Conservation (phyloP, 2,113 vertebrate species). For the Neoarius graeffei region DNA sequence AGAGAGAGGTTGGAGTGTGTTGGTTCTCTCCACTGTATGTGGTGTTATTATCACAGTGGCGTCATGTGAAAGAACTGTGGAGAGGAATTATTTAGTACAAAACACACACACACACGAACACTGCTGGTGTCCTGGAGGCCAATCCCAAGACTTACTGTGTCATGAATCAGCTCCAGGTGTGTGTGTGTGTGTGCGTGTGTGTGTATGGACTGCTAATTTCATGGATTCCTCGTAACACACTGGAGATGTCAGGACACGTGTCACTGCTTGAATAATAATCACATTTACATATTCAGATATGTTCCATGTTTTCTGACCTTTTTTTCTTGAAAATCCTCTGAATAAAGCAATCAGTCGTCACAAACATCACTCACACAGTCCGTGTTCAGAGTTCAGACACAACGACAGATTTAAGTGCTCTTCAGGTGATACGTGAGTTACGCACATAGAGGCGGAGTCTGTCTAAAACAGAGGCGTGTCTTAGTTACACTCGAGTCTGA, state of each 20-base stretch:
- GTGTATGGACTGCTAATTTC: background rate
- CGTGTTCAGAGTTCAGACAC: background rate
- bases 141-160: background rate
- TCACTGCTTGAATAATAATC: background rate
- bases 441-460: background rate
- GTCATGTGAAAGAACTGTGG: conserved; percentile 4
- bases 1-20: background rate
- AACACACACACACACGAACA: conserved; percentile 8
- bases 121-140: background rate
- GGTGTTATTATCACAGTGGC: conserved; percentile 29
- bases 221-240: background rate
- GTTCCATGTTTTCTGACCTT: background rate
- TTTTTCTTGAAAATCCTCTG: background rate
- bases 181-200: background rate
- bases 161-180: conserved; percentile 3
- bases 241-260: background rate
- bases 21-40: conserved; percentile 23
- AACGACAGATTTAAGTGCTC: background rate
- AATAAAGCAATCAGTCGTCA: background rate
- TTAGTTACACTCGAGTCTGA: background rate
- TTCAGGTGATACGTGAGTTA: background rate
- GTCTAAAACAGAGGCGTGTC: background rate
- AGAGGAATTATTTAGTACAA: background rate
- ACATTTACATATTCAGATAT: background rate
- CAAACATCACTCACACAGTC: background rate